Evolutionary conservation across 1,140 invertebrate species (phyloP), one percentile per base, ranked within the genome.

Genomic region (Cherax quadricarinatus): DNA sequence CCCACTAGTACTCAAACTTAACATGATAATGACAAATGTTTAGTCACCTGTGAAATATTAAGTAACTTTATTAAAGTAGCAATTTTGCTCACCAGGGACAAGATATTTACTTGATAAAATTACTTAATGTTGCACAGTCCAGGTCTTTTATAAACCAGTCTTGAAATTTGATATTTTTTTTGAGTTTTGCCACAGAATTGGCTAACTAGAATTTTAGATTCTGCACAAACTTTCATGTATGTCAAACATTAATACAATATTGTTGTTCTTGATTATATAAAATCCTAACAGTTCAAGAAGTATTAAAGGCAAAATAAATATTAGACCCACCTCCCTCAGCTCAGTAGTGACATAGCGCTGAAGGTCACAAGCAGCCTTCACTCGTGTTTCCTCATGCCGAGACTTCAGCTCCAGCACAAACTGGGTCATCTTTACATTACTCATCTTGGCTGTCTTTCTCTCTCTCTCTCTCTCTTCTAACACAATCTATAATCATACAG

Each of bases 311-410:
- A 57, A 49, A 10, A 81, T 51, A 16, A 57, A 49, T 24, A 16
- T 16, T 18, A 18, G 6, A 24, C 91, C 24, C 66, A 98, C 97
- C 95, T 99, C 98, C 18, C 98, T 96, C 21, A 99, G 95, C 94
- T 99, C 98, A 10, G 98, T 98, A 94, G 98, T 95, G 92, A 99
- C 98, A 95, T 98, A 99, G 83, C 97, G 96, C 94, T 98, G 97
- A 1, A 99, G 96, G 86, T 99, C 98, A 85, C 97, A 96, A 2
- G 98, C 98, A 21, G 98, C 97, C 95, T 98, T 98, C 80, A 96
- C 96, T 73, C 98, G 96, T 3, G 96, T 96, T 94, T 99, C 98
- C 93, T 98, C 97, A 95, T 97, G 97, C 89, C 97, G 97, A 90
- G 98, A 98, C 95, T 98, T 99, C 12, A 99, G 96, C 48, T 98